A percentile compares a stretch with the other conserved stretches of the same genome.
Conservation (phyloP, 2,888 invertebrate genomes). For the Dolichomitus sp. region DNA sequence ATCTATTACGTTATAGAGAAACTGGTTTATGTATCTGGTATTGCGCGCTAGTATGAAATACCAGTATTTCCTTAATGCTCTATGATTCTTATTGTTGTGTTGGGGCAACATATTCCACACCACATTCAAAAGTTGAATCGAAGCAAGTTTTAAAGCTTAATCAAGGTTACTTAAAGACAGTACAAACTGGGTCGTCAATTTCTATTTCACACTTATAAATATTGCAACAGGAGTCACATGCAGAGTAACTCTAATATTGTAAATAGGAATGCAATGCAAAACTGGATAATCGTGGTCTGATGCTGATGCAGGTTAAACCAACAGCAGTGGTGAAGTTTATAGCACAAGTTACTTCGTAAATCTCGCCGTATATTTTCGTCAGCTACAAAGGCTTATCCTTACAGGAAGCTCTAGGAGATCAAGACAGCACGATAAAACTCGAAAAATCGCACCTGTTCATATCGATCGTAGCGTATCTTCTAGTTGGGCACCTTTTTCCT, state of each 20-base stretch:
- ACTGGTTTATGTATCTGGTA: background rate
- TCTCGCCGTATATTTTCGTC: constrained; percentile 9
- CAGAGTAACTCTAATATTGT: background rate
- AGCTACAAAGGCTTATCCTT: constrained; percentile 22
- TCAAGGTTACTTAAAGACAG: background rate
- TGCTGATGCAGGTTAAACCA: background rate
- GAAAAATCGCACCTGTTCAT: constrained; percentile 52
- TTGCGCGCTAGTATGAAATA: background rate
- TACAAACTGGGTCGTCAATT: background rate
- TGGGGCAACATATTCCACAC: background rate
- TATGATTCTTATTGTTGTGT: background rate
- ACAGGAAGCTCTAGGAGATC: constrained; percentile 30
- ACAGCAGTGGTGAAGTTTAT: background rate
- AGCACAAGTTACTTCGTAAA: background rate
- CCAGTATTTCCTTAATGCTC: too few relatives aligned
- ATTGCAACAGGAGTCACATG: too few relatives aligned
- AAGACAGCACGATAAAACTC: constrained; percentile 50
- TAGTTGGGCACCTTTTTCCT: constrained; percentile 29
- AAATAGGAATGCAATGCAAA: background rate
- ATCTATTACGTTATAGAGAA: background rate
- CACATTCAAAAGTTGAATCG: background rate
- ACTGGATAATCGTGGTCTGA: background rate
- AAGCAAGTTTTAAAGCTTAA: background rate
- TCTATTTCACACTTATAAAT: background rate
- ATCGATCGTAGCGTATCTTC: constrained; percentile 60